Evolutionary conservation across 2,888 invertebrate species (phyloP).

Genomic region (Rhyacophila evoluta): DNA sequence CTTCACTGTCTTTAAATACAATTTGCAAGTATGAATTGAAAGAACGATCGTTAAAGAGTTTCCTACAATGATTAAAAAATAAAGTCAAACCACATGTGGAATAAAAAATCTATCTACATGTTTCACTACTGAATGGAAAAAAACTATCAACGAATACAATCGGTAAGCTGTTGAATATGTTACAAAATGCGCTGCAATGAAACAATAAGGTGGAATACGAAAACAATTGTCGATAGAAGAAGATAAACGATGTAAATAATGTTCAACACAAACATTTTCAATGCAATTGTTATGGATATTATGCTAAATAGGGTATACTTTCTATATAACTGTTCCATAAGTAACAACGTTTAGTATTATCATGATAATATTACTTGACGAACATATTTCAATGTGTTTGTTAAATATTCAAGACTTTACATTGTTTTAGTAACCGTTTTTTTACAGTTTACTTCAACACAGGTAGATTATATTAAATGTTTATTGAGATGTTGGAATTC

Average conservation of each 20-base stretch:
- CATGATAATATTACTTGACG: too few relatives aligned
- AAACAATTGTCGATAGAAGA: not conserved
- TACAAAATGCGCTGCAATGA: not conserved
- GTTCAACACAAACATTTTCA: not conserved
- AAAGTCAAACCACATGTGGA: conserved; percentile 38
- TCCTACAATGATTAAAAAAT: too few relatives aligned
- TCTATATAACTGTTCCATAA: not conserved
- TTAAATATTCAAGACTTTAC: too few relatives aligned
- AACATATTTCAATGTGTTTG: too few relatives aligned
- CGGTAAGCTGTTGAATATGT: not conserved
- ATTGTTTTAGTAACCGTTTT: too few relatives aligned
- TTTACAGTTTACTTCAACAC: too few relatives aligned
- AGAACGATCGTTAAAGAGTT: too few relatives aligned
- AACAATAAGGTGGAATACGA: not conserved
- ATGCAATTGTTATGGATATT: not conserved
- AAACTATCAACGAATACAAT: not conserved
- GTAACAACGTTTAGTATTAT: too few relatives aligned
- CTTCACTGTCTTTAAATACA: too few relatives aligned
- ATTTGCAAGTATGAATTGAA: too few relatives aligned
- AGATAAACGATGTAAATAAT: not conserved
- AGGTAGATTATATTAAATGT: too few relatives aligned
- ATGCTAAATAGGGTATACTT: not conserved
- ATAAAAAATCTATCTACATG: not conserved
- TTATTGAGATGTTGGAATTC: too few relatives aligned
- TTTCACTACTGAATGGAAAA: not conserved